These are phyloP conservation scores for Peromyscus nudipes DNA, from an alignment of 2,797 vertebrate species.

Conservation along the genomic window DNA sequence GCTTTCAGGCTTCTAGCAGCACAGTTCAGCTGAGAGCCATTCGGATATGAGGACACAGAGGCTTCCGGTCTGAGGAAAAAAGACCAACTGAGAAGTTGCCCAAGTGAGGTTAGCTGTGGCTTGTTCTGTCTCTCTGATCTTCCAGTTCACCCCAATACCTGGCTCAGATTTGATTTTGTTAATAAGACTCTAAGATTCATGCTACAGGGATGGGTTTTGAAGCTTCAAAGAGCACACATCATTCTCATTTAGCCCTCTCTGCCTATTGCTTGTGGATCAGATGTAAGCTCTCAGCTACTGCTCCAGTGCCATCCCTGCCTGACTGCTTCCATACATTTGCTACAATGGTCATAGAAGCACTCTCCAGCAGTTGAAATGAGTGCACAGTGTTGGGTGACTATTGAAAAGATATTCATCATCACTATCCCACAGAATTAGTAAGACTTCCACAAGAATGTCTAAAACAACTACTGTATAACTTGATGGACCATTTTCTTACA, in stretches of 20 bases:
- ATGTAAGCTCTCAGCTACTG: neutral
- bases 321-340: neutral
- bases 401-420: neutral
- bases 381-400: neutral
- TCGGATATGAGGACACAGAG: no score
- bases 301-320: neutral
- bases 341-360: neutral
- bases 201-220: accelerated
- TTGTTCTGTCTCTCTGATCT: no score
- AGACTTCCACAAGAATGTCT: neutral
- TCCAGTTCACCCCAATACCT: no score
- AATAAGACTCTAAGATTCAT: no score
- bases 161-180: no score
- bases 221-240: neutral
- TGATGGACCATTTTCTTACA: neutral
- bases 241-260: neutral
- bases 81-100: no score
- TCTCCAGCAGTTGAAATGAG: neutral
- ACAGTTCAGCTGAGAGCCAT: no score
- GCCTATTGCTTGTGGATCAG: neutral
- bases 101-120: no score
- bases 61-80: no score
- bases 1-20: no score
- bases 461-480: neutral
- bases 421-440: no score